Evolutionary conservation across 1,140 invertebrate genomes (phyloP).

Genomic region (Laupala kohalensis): DNA sequence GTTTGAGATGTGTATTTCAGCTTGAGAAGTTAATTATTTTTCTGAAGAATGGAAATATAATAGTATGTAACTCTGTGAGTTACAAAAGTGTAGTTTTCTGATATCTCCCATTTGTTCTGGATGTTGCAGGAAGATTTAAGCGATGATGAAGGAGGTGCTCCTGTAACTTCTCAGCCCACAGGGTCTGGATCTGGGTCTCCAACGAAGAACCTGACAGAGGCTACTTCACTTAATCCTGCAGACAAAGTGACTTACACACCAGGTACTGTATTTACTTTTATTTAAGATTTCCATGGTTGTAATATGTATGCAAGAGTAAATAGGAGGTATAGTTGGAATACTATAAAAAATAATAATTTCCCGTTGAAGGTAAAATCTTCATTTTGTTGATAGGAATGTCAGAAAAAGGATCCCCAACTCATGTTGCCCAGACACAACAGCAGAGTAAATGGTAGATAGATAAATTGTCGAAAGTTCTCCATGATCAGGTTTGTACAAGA

Average conservation of each 20-base stretch:
- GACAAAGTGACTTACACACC: conserved; percentile 24
- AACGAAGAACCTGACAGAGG: conserved; percentile 27
- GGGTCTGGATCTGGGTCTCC: conserved; percentile 23
- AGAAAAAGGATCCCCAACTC: conserved; percentile 13
- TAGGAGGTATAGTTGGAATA: neutral
- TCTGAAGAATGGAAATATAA: no score
- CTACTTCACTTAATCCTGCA: conserved; percentile 28
- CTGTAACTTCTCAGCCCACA: conserved; percentile 30
- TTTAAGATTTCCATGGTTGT: neutral
- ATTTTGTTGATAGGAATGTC: conserved; percentile 12
- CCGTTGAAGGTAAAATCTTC: neutral
- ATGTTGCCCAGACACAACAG: conserved; percentile 7
- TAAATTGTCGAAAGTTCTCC: neutral
- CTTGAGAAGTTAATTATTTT: no score
- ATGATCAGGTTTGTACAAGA: neutral
- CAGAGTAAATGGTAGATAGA: conserved; percentile 8
- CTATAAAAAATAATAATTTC: neutral
- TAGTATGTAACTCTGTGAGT: no score
- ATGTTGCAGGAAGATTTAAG: conserved; percentile 29
- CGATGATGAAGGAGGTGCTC: conserved; percentile 25
- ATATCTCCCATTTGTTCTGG: no score
- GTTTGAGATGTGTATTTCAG: no score
- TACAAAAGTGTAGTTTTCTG: no score
- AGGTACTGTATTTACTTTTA: conserved; percentile 15
- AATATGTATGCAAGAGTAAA: neutral